phyloP scores from a whole-genome alignment of 2,888 invertebrate genomes.

The Pycnomerus fuliginosus region DNA sequence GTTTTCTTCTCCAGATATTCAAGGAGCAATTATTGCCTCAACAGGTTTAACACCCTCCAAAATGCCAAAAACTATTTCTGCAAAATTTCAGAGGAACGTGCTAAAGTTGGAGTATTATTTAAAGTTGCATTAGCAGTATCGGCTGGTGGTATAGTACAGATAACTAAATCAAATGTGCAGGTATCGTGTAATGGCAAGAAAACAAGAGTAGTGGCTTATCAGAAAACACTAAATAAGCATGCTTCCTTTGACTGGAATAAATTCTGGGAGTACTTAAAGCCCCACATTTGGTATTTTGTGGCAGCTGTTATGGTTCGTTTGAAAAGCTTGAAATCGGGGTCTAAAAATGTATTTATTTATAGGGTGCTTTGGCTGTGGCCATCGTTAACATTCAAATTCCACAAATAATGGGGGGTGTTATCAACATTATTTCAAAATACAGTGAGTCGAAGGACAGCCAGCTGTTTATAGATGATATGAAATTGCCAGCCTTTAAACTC shows the following conservation, averaged over 20 bases:
- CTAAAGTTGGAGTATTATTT: too few species aligned
- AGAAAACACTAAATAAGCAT: slow-evolving; percentile 52
- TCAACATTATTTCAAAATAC: slow-evolving; percentile 72
- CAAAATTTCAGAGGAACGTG: too few species aligned
- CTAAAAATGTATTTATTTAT: slow-evolving; percentile 51
- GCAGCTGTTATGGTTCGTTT: slow-evolving; percentile 76
- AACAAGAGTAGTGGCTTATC: slow-evolving; percentile 46
- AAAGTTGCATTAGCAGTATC: slow-evolving; percentile 27
- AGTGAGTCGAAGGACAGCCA: slow-evolving; percentile 54
- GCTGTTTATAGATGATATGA: slow-evolving; percentile 63
- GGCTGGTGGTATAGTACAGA: slow-evolving; percentile 28
- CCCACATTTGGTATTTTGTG: slow-evolving; percentile 74
- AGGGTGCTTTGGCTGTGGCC: slow-evolving; percentile 88
- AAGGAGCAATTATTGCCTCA: too few species aligned
- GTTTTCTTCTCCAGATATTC: too few species aligned
- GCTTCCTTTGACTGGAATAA: slow-evolving; percentile 75
- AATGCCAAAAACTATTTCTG: slow-evolving; percentile 5
- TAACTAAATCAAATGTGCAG: slow-evolving; percentile 31
- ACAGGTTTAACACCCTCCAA: slow-evolving; percentile 2
- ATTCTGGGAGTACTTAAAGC: slow-evolving; percentile 71
- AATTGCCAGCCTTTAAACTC: slow-evolving; percentile 66
- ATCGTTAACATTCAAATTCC: slow-evolving; percentile 89
- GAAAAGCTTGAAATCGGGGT: too few species aligned
- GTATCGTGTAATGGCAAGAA: slow-evolving; percentile 41
- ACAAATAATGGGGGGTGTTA: slow-evolving; percentile 75